Conservation (phyloP, 2,113 vertebrate genomes). For the Origma solitaria region DNA sequence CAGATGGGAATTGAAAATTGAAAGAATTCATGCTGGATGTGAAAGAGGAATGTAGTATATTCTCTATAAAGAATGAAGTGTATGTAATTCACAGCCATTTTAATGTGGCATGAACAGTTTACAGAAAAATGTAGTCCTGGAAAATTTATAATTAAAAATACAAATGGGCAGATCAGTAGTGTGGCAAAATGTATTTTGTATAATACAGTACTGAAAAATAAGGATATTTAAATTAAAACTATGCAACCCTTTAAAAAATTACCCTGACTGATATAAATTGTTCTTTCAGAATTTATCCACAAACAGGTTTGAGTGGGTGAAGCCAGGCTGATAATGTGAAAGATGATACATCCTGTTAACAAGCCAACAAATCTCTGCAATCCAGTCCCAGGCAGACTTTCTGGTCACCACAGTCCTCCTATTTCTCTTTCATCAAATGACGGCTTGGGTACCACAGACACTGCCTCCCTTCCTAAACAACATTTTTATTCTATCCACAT, state of each 20-base stretch:
- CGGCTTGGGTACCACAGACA: not conserved
- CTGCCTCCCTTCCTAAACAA: not conserved
- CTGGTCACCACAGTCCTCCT: not conserved
- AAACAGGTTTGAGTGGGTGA: not conserved
- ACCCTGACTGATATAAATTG: not conserved
- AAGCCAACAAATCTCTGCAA: not conserved
- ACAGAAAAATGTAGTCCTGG: not conserved
- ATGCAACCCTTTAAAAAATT: not conserved
- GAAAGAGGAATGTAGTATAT: not conserved
- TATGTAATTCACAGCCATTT: not conserved
- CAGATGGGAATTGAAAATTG: not conserved
- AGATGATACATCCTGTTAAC: not conserved
- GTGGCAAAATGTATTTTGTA: not conserved
- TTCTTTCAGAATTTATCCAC: not conserved
- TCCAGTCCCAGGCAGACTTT: not conserved
- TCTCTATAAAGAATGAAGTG: not conserved
- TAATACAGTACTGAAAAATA: not conserved
- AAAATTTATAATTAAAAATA: slow-evolving; percentile 16
- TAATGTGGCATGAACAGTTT: not conserved
- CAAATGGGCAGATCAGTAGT: not conserved
- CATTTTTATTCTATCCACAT: not conserved
- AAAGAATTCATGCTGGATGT: not conserved
- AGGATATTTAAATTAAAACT: not conserved
- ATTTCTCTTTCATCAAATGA: not conserved
- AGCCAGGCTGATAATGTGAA: not conserved